Base-by-base conservation (phyloP, 2,113 vertebrate species). In the Saccopteryx bilineata region DNA sequence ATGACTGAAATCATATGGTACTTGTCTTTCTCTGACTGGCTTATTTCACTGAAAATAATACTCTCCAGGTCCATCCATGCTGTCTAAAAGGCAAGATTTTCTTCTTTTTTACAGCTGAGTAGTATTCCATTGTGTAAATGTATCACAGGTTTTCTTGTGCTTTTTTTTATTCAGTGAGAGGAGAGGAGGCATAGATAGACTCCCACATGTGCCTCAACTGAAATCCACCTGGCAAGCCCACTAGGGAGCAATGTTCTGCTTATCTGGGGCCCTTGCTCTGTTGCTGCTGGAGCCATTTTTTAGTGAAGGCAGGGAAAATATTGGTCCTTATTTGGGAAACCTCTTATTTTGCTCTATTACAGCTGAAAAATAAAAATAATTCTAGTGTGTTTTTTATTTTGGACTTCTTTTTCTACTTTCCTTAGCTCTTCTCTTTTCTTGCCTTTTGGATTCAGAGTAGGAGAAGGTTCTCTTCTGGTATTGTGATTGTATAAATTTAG, bases 271-370 rank as follows among this genome's bases (percentile, higher is more conserved):
- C 39, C 39, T 39, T 39, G 39, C 39, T 39, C 39, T 39, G 39
- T 39, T 39, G 39, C 39, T 39, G 39, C 39, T 39, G 39, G 84
- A 88, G 18, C 72, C 68, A 82, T 92, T 83, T 58, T 75, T 95
- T 87, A 96, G 69, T 56, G 28, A 33, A 85, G 11, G 39, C 28
- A 85, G 85, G 56, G 39, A 58, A 96, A 94, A 80, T 93, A 14
- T 71, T 66, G 46, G 26, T 46, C 15, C 63, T 54, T 18, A 75
- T 83, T 94, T 83, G 54, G 75, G 56, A 97, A 96, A 85, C 0
- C 33, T 90, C 90, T 90, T 33, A 56, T 92, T 76, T 92, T 95
- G 6, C 11, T 95, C 58, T 94, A 68, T 74, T 93, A 58, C 1
- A 74, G 66, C 9, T 68, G 21, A 95, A 69, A 48, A 60, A 48